phyloP scores from a whole-genome alignment of 2,888 invertebrate species.

The Asteroscopus sphinx region DNA sequence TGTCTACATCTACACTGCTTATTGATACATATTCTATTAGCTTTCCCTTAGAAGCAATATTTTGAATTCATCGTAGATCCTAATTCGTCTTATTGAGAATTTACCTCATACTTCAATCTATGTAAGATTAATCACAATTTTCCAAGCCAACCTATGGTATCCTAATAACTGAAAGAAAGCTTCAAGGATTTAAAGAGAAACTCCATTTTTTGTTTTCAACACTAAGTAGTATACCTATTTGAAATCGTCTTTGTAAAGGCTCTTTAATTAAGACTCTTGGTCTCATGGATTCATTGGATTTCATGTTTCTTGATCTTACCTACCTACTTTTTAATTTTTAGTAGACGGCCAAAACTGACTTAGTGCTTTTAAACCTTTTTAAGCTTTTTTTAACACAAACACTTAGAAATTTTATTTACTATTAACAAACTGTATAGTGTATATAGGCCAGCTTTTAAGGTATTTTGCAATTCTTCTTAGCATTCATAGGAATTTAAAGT shows the following conservation, averaged over 20 bases:
- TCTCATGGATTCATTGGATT: conserved; percentile 15
- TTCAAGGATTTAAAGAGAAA: neutral
- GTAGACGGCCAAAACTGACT: neutral
- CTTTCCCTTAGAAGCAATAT: no score
- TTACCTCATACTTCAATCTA: neutral
- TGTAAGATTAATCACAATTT: neutral
- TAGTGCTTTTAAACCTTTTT: neutral
- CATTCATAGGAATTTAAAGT: no score
- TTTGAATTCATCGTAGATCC: no score
- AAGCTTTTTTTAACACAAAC: neutral
- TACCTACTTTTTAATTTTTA: neutral
- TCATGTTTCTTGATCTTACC: conserved; percentile 1
- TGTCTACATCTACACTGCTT: no score
- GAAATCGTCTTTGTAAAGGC: conserved; percentile 12
- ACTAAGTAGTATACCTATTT: neutral
- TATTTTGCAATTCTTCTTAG: no score
- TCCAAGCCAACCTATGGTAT: neutral
- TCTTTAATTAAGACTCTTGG: conserved; percentile 12
- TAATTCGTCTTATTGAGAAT: neutral
- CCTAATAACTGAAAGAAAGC: neutral
- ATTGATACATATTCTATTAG: no score
- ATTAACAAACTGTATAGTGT: no score
- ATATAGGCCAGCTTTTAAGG: no score
- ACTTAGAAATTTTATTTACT: no score
- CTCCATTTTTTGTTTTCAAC: neutral